Evolutionary conservation across 2,888 invertebrate genomes (phyloP), one percentile per base, ranked within the genome.

Genomic region (Prosopocoilus inquinatus): DNA sequence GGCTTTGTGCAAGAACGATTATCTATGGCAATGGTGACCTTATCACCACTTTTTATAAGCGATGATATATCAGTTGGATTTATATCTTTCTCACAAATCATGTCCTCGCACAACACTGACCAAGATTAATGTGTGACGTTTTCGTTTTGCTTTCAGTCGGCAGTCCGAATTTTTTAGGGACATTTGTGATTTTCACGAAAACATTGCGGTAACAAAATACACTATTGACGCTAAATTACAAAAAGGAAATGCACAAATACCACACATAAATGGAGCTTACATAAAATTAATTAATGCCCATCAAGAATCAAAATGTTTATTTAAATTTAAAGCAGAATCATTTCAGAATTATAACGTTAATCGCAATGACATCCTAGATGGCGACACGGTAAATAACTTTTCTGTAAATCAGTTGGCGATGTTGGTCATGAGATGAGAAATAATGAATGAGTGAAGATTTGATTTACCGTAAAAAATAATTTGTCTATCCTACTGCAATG

Each of bases 1-100:
- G 87, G 87, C 77, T 86, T 86, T 71, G 84, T 84, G 73, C 86
- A 87, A 64, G 86, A 85, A 76, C 86, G 81, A 65, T 84, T 84
- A 77, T 87, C 87, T 63, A 85, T 68, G 35, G 69, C 66, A 61
- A 68, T 70, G 49, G 73, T 66, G 57, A 71, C 60, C 51, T 71
- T 71, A 46, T 70, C 70, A 45, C 60, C 60, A 45, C 53, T 60
- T 61, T 65, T 66, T 15, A 64, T 62, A 3, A 70, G 66, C 33
- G 67, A 66, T 50, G 59, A 57, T 43, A 60, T 63, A 48, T 64
- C 63, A 57, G 63, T 64, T 9, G 46, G 35, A 36, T 41, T 45
- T 53, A 38, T 51, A 45, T 64, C 61, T 46, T 47, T 58, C 45
- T 67, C 65, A 54, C 58, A 58, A 59, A 65, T 61, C 67, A 67